Percentiles rank a stretch among this genome's conserved stretches.
Evolutionary conservation across 2,888 invertebrate species (phyloP).

Genomic region (Xylocampa areola): DNA sequence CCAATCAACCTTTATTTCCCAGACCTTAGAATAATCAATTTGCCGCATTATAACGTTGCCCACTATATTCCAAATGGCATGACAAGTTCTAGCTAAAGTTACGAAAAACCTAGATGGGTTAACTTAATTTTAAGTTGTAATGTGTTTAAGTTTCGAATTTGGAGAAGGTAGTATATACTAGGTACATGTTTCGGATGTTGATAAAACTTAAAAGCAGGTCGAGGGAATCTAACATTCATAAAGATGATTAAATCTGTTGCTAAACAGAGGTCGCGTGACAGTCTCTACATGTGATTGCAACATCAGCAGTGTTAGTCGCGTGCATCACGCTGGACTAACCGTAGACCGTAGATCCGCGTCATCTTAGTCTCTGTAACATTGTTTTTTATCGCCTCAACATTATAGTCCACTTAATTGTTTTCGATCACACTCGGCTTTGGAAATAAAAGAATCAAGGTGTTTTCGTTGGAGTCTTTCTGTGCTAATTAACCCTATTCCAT

Average conservation of each 20-base stretch:
- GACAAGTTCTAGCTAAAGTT: neutral
- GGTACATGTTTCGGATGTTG: conserved; percentile 10
- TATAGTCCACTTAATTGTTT: no score
- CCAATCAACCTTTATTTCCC: conserved; percentile 6
- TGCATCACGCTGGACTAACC: conserved; percentile 77
- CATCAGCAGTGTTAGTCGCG: conserved; percentile 70
- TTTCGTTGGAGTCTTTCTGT: no score
- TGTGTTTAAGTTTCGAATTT: neutral
- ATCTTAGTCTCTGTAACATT: conserved; percentile 68
- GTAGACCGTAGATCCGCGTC: conserved; percentile 78
- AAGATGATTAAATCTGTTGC: conserved; percentile 63
- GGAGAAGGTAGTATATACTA: neutral
- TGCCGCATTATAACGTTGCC: neutral
- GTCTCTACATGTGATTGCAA: conserved; percentile 72
- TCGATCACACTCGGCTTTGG: no score
- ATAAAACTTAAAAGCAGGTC: no score
- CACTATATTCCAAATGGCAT: no score
- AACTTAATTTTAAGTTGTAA: no score
- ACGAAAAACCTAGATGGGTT: neutral
- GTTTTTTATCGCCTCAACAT: conserved; percentile 25
- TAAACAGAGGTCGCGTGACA: conserved; percentile 73
- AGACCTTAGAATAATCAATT: neutral
- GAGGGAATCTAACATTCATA: conserved; percentile 49
- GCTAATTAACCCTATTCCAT: neutral
- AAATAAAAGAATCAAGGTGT: no score